Percentiles rank a stretch among this genome's conserved stretches.
Evolutionary conservation across 2,888 invertebrate genomes (phyloP).

Genomic region (Nowickia ferox): DNA sequence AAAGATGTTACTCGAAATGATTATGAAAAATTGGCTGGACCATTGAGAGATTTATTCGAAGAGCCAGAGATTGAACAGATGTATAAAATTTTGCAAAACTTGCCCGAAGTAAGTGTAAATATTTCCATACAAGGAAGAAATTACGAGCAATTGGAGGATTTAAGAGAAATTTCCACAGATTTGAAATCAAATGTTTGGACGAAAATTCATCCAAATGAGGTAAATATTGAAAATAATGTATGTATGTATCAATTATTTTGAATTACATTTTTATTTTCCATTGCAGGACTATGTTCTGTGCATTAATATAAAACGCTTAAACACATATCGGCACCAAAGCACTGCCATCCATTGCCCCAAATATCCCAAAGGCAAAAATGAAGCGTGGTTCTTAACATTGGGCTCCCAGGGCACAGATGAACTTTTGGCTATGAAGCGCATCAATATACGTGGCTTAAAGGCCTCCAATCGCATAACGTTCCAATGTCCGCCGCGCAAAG

Average conservation of each 20-base stretch:
- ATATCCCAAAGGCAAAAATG: conserved; percentile 96
- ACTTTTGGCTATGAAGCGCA: conserved; percentile 91
- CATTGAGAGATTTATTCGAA: conserved; percentile 87
- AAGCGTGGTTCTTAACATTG: conserved; percentile 96
- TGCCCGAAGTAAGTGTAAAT: conserved; percentile 87
- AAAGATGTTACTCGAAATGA: conserved; percentile 83
- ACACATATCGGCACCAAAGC: conserved; percentile 83
- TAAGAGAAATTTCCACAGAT: conserved; percentile 81
- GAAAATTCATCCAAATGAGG: conserved; percentile 87
- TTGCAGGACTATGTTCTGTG: conserved; percentile 87
- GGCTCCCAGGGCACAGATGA: conserved; percentile 89
- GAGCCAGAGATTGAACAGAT: conserved; percentile 88
- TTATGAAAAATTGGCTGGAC: conserved; percentile 86
- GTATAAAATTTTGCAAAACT: conserved; percentile 85
- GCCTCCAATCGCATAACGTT: conserved; percentile 86
- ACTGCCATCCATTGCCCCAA: conserved; percentile 90
- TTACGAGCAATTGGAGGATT: conserved; percentile 77
- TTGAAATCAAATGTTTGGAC: conserved; percentile 84
- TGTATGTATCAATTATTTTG: no score
- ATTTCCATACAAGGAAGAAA: conserved; percentile 85
- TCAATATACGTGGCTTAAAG: conserved; percentile 84
- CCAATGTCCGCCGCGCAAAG: conserved; percentile 86
- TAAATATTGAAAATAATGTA: conserved; percentile 73
- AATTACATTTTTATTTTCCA: conserved; percentile 36
- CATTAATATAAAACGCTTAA: conserved; percentile 84